phyloP scores from a whole-genome alignment of 1,140 invertebrate genomes.

The Drosophila kohkoa region DNA sequence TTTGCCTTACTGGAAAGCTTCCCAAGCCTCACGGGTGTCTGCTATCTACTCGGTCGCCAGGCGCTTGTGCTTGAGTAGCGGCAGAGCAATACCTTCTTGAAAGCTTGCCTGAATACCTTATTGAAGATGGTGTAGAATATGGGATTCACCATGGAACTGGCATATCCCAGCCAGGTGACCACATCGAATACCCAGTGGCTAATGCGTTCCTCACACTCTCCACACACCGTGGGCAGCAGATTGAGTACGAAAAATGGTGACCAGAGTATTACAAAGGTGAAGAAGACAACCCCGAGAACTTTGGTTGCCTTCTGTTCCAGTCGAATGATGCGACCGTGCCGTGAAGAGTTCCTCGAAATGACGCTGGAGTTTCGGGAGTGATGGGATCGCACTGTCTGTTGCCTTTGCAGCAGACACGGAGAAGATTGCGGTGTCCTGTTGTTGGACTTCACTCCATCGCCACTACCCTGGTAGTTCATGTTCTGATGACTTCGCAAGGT shows the following conservation, averaged over 20 bases:
- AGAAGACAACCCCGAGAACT: slow-evolving; percentile 96
- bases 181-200: slow-evolving; percentile 92
- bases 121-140: slow-evolving; percentile 98
- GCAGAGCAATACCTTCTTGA: slow-evolving; percentile 94
- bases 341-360: slow-evolving; percentile 91
- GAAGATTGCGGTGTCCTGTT: slow-evolving; percentile 82
- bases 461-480: slow-evolving; percentile 75
- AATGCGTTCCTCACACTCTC: slow-evolving; percentile 90
- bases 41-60: slow-evolving; percentile 86
- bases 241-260: slow-evolving; percentile 97
- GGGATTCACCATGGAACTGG: slow-evolving; percentile 96
- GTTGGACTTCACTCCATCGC: slow-evolving; percentile 59
- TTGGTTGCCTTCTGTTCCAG: slow-evolving; percentile 97
- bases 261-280: slow-evolving; percentile 97
- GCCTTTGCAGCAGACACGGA: slow-evolving; percentile 84
- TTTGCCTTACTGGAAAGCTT: slow-evolving; percentile 54
- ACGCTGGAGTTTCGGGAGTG: slow-evolving; percentile 92
- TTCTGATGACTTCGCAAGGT: slow-evolving; percentile 87
- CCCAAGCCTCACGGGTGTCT: slow-evolving; percentile 64
- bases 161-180: slow-evolving; percentile 96
- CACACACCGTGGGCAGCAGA: slow-evolving; percentile 91
- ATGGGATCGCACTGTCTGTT: slow-evolving; percentile 86
- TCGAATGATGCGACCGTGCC: slow-evolving; percentile 92
- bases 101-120: slow-evolving; percentile 95
- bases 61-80: slow-evolving; percentile 87